A percentile compares a stretch with the other conserved stretches of the same genome.
These are phyloP conservation scores for Poeciliopsis turneri DNA, from an alignment of 2,797 vertebrate species.

Conservation along the genomic window DNA sequence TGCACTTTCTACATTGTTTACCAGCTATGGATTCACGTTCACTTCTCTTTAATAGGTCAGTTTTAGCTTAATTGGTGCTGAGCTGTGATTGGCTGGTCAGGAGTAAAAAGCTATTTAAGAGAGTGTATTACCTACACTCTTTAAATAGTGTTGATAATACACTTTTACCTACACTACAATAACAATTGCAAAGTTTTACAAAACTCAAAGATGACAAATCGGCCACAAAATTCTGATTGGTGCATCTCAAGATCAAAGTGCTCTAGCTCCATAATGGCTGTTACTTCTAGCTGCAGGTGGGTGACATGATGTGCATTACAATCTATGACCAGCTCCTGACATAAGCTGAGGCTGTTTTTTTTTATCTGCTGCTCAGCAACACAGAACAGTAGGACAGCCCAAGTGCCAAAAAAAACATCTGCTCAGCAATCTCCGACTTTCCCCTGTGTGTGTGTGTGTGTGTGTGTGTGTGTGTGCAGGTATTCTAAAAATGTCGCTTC, in stretches of 20 bases:
- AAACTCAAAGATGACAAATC: not conserved
- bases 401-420: slow-evolving; percentile 57
- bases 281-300: slow-evolving; percentile 24
- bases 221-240: not conserved
- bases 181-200: not conserved
- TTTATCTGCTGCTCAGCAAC: slow-evolving; percentile 44
- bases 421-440: slow-evolving; percentile 56
- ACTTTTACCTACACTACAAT: no score
- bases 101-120: not conserved
- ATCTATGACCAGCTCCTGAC: slow-evolving; percentile 34
- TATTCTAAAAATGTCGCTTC: slow-evolving; percentile 56
- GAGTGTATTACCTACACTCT: not conserved
- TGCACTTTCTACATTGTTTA: not conserved
- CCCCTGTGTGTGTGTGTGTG: not conserved
- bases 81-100: not conserved
- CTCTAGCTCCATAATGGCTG: slow-evolving; percentile 28
- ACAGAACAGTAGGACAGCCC: slow-evolving; percentile 24
- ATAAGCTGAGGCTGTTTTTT: slow-evolving; percentile 51
- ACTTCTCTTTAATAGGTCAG: not conserved
- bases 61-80: not conserved
- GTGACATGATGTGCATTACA: slow-evolving; percentile 49
- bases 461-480: not conserved
- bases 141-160: no score
- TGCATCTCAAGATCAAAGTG: slow-evolving; percentile 9
- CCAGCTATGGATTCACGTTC: not conserved